These are phyloP conservation scores for Chelon auratus DNA, from an alignment of 2,797 vertebrate species.

Conservation along the genomic window DNA sequence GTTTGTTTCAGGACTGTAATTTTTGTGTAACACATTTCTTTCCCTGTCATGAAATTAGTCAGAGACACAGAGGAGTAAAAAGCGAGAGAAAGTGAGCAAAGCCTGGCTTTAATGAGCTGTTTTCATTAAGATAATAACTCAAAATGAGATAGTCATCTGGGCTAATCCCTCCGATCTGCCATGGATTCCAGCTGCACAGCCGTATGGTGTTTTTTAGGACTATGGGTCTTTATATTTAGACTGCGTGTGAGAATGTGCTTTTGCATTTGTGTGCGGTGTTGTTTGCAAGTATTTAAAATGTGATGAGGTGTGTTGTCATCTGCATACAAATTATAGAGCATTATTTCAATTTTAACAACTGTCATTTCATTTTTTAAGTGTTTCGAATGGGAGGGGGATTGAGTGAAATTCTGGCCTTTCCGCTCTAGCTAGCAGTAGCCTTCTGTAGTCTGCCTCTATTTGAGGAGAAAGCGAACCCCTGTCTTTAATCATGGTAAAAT, in stretches of 20 bases:
- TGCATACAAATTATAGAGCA: slow-evolving; percentile 1
- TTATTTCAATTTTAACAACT: slow-evolving; percentile 1
- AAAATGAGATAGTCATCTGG: slow-evolving; percentile 77
- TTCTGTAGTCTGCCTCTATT: slow-evolving; percentile 34
- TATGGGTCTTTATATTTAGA: slow-evolving; percentile 38
- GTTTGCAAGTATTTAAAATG: slow-evolving; percentile 6
- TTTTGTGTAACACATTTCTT: slow-evolving; percentile 60
- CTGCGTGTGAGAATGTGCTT: slow-evolving; percentile 12
- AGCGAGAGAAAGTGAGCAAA: slow-evolving; percentile 24
- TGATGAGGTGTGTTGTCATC: slow-evolving; percentile 14
- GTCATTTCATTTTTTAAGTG: slow-evolving; percentile 1
- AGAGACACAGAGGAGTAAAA: slow-evolving; percentile 27
- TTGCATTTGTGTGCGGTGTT: slow-evolving; percentile 15
- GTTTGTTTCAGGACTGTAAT: slow-evolving; percentile 51
- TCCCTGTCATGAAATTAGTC: slow-evolving; percentile 64
- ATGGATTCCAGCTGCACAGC: slow-evolving; percentile 75
- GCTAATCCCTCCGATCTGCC: slow-evolving; percentile 74
- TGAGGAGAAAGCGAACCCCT: slow-evolving; percentile 60
- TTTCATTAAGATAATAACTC: slow-evolving; percentile 83
- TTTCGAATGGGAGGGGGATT: slow-evolving; percentile 11
- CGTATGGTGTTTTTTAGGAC: slow-evolving; percentile 45
- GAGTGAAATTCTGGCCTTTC: slow-evolving; percentile 36
- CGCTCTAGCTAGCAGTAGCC: slow-evolving; percentile 23
- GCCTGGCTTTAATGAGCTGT: slow-evolving; percentile 73
- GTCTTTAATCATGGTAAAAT: slow-evolving; percentile 80